Evolutionary conservation across 1,140 invertebrate species (phyloP), one percentile per base, ranked within the genome.

Genomic region (Euura lappo): DNA sequence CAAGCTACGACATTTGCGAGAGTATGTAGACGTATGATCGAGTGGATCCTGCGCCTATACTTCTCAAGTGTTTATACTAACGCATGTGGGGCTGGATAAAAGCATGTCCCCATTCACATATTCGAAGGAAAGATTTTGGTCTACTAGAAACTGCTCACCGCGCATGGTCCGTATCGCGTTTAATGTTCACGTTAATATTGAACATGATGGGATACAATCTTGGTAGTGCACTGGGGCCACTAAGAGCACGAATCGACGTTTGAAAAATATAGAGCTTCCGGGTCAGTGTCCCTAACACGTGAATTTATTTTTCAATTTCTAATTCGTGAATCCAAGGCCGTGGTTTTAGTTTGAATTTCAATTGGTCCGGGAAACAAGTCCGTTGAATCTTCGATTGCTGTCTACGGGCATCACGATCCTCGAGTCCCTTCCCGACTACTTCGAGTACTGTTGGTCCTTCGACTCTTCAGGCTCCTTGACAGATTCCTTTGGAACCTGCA

Each of bases 121-220:
- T 28, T 28, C 28, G 28, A 28, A 60, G 8, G 51, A 8, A 60
- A 3, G 51, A 60, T 60, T 60, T 60, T 6, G 13, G 3, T 60
- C 51, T 3, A 6, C 51, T 5, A 8, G 51, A 60, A 60, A 11
- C 6, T 60, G 28, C 1, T 28, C 28, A 28, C 28, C 28, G n/a
- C n/a, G n/a, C n/a, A n/a, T n/a, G n/a, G n/a, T n/a, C n/a, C n/a
- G n/a, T n/a, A n/a, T 60, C n/a, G 51, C 68, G 78, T 75, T 77
- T 77, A 79, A 77, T 77, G 71, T 68, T 45, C 69, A 71, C 74
- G 65, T 72, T 77, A 76, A 77, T 79, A 79, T 79, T 72, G 74
- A 75, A 79, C 77, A 79, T 76, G 74, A 79, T 74, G 28, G 28
- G 28, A 28, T 28, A 28, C 1, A 28, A 28, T 28, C 28, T 28